A percentile compares a stretch with the other conserved stretches of the same genome.
Conservation (phyloP, 2,113 vertebrate genomes). For the Sebastes schlegelii region DNA sequence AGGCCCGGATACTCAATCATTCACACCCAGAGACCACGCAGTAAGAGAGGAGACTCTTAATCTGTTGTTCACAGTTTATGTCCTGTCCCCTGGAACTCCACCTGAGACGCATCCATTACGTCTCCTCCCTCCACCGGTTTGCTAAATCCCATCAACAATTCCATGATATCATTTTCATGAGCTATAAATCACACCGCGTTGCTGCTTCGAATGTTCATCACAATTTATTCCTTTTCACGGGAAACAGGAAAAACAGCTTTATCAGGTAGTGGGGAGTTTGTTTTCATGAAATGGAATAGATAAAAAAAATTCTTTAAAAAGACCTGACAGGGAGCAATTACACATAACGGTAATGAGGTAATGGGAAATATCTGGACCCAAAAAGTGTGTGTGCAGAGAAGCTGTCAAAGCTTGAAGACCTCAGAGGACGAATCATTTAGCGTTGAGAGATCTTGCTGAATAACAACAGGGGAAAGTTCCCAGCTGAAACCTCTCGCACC, state of each 20-base stretch:
- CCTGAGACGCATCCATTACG: conserved; percentile 55
- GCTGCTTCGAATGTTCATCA: conserved; percentile 3
- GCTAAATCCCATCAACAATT: conserved; percentile 29
- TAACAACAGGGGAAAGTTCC: conserved; percentile 37
- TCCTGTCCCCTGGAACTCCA: conserved; percentile 25
- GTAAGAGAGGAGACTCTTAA: conserved; percentile 12
- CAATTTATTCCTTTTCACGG: conserved; percentile 11
- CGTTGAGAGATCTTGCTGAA: conserved; percentile 34
- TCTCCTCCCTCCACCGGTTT: conserved; percentile 19
- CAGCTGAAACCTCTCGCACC: conserved; percentile 23
- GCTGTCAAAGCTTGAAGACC: conserved; percentile 34
- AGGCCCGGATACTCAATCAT: conserved; percentile 29
- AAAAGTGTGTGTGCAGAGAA: conserved; percentile 31
- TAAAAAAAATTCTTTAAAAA: conserved; percentile 10
- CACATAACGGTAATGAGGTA: conserved; percentile 44
- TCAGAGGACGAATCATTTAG: conserved; percentile 43
- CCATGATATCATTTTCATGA: conserved; percentile 32
- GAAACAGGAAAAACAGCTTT: conserved; percentile 6
- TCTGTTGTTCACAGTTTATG: conserved; percentile 34
- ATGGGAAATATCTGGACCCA: conserved; percentile 45
- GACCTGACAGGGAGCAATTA: conserved; percentile 24
- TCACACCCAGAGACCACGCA: conserved; percentile 13
- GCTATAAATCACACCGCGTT: conserved; percentile 10
- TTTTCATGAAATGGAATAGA: conserved; percentile 36
- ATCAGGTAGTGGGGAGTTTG: conserved; percentile 2